Base-by-base conservation (phyloP, 2,888 invertebrate genomes). In the Drosophila parthenogenetica region DNA sequence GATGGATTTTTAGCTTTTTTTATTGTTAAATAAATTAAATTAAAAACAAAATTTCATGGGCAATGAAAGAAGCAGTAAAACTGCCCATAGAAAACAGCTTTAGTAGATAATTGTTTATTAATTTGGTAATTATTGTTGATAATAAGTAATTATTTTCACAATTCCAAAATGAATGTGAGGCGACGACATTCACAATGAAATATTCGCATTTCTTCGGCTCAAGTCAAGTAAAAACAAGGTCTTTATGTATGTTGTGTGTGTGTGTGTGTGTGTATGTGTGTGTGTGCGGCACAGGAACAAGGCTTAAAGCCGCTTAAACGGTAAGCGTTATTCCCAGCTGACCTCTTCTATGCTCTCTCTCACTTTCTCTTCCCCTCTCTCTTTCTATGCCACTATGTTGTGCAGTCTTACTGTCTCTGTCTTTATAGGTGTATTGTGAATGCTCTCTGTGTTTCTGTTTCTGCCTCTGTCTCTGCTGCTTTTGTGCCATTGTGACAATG, bases 401-500 rank as follows among this genome's bases (percentile, higher is more conserved):
- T 35, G 4, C 13, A 35, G 29, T 17, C 45, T 43, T 8, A n/a
- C 43, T 29, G 11, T 2, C 50, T 19, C 2, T 35, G 35, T 35
- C 35, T 35, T 13, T 35, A 35, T 35, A 35, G 13, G 13, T 35
- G 4, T 35, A 35, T 35, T 35, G 35, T 35, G 35, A 13, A 35
- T 35, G 35, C 16, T 16, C 55, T 45, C 17, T 11, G 17, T 22
- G 16, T 8, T 11, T n/a, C 17, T 22, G n/a, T 22, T 32, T 54
- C 39, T 48, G 22, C 42, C 60, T 51, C 49, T 65, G 51, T 40
- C 43, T 39, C 51, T 64, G 54, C 55, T 43, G 67, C 57, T 58
- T 77, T 73, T 73, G 69, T 64, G 77, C 61, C 72, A 69, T 75
- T 78, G 76, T 76, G 82, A 80, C 71, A 76, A 69, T 77, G 77